Conservation (phyloP, 2,113 vertebrate species). For the Forbesichthys agassizii region DNA sequence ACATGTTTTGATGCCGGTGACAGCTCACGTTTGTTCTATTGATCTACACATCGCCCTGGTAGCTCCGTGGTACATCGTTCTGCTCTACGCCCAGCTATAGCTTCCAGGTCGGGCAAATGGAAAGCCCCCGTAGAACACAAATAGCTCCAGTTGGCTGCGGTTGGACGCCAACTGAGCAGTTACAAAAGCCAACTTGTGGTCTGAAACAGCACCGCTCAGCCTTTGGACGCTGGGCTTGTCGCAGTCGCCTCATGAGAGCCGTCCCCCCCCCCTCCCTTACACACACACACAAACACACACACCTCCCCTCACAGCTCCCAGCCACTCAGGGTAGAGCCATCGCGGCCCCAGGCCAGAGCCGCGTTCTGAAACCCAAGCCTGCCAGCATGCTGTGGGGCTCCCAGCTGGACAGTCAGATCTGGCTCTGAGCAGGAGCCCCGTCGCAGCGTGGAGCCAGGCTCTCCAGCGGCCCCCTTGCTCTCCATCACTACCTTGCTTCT, state of each 20-base stretch:
- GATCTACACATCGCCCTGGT: constrained; percentile 38
- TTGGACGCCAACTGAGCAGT: constrained; percentile 47
- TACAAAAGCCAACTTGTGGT: constrained; percentile 49
- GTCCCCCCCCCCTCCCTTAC: constrained; percentile 40
- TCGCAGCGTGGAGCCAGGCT: constrained; percentile 66
- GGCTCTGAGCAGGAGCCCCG: constrained; percentile 59
- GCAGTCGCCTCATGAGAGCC: constrained; percentile 51
- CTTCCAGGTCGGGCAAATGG: constrained; percentile 38
- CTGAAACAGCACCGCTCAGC: constrained; percentile 50
- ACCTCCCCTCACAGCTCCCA: constrained; percentile 27
- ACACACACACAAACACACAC: background rate
- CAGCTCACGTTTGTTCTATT: constrained; percentile 46
- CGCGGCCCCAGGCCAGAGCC: constrained; percentile 55
- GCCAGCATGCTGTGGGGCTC: constrained; percentile 67
- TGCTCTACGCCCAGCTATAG: constrained; percentile 33
- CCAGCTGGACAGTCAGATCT: constrained; percentile 75
- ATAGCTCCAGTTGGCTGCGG: constrained; percentile 37
- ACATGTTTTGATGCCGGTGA: constrained; percentile 59
- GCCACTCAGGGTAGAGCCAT: constrained; percentile 56
- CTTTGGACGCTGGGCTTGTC: constrained; percentile 51
- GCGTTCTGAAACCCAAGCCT: constrained; percentile 74
- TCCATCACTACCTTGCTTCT: constrained; percentile 49
- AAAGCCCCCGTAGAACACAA: constrained; percentile 47
- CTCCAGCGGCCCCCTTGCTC: constrained; percentile 61
- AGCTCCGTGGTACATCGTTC: constrained; percentile 41